phyloP scores from a whole-genome alignment of 2,888 invertebrate species.

The Malacosoma neustria region DNA sequence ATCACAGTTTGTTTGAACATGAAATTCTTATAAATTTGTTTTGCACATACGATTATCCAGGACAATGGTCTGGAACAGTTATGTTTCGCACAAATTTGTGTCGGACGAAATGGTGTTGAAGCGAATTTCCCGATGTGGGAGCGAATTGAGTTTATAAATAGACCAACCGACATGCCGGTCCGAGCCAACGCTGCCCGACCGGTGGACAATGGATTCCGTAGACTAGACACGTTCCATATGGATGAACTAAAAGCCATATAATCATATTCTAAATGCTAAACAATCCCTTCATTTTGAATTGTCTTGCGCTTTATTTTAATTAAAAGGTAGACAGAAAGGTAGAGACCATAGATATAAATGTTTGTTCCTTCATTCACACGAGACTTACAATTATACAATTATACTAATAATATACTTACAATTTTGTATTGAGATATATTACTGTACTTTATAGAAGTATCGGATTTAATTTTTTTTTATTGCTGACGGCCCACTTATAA shows the following conservation, averaged over 20 bases:
- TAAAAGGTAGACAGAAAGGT: slow-evolving; percentile 10
- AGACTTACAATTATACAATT: too few relatives aligned
- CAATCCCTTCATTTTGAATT: slow-evolving; percentile 22
- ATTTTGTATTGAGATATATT: too few relatives aligned
- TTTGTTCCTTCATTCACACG: too few relatives aligned
- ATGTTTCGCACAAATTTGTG: slow-evolving; percentile 13
- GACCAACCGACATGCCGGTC: slow-evolving; percentile 39
- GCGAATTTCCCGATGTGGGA: slow-evolving; percentile 39
- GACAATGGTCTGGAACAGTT: slow-evolving; percentile 5
- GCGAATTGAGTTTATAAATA: slow-evolving; percentile 61
- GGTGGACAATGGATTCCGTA: slow-evolving; percentile 67
- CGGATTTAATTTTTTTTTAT: too few relatives aligned
- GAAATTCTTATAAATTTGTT: not conserved
- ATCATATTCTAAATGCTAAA: slow-evolving; percentile 32
- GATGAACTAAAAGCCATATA: slow-evolving; percentile 58
- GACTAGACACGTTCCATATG: slow-evolving; percentile 68
- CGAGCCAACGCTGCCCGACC: slow-evolving; percentile 21
- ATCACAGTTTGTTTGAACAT: not conserved
- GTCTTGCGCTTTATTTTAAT: slow-evolving; percentile 14
- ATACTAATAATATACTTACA: too few relatives aligned
- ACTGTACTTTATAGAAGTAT: too few relatives aligned
- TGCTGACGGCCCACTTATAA: too few relatives aligned
- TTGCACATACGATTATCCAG: slow-evolving; percentile 1
- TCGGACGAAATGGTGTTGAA: slow-evolving; percentile 23
- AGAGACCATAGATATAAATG: too few relatives aligned